Conservation (phyloP, 2,113 vertebrate species). For the Odontophorus gujanensis region DNA sequence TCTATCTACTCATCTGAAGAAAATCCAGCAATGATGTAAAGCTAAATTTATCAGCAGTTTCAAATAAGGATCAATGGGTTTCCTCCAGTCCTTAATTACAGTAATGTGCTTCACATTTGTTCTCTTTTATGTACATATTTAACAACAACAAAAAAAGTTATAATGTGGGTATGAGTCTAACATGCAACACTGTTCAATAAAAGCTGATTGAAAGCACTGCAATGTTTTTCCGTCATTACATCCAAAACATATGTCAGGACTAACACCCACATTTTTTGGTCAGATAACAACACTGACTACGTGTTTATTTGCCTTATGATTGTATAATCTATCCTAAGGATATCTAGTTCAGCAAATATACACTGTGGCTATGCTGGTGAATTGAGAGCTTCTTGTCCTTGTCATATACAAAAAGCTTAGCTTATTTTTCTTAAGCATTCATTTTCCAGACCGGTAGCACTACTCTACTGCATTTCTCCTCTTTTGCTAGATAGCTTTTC, state of each 20-base stretch:
- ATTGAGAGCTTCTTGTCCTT: neutral
- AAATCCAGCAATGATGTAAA: constrained; percentile 34
- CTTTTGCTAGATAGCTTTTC: neutral
- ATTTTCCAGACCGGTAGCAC: neutral
- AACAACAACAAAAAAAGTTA: constrained; percentile 50
- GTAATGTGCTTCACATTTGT: constrained; percentile 40
- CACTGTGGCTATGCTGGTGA: neutral
- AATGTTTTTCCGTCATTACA: constrained; percentile 33
- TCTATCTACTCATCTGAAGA: constrained; percentile 57
- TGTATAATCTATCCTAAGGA: constrained; percentile 14
- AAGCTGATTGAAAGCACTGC: constrained; percentile 40
- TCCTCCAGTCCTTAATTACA: constrained; percentile 57
- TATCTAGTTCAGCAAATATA: neutral
- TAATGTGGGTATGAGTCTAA: neutral
- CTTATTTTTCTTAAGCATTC: neutral
- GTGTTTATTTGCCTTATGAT: constrained; percentile 23
- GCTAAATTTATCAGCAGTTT: constrained; percentile 61
- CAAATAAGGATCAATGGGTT: constrained; percentile 44
- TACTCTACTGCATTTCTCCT: neutral
- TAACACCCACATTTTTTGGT: constrained; percentile 29
- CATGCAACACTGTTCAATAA: constrained; percentile 1
- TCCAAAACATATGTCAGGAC: constrained; percentile 50
- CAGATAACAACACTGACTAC: constrained; percentile 22
- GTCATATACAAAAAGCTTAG: neutral
- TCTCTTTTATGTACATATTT: constrained; percentile 19